phyloP scores from a whole-genome alignment of 2,888 invertebrate species.

The Watsonalla cultraria region DNA sequence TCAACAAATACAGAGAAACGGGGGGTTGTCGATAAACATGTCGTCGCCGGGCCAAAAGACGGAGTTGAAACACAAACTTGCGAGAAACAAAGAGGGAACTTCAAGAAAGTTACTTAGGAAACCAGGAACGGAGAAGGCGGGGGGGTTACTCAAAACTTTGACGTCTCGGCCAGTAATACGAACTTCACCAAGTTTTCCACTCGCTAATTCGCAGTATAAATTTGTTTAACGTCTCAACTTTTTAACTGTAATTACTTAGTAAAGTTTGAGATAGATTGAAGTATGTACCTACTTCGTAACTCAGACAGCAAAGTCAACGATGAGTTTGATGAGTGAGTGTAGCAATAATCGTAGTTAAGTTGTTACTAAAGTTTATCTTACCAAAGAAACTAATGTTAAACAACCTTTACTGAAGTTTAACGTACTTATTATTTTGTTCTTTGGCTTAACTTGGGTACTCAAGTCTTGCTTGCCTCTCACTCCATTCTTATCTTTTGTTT shows the following conservation, averaged over 20 bases:
- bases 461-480: not conserved
- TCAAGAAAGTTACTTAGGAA: constrained; percentile 55
- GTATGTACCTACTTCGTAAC: constrained; percentile 38
- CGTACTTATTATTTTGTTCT: too few species aligned
- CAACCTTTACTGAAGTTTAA: not conserved
- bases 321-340: constrained; percentile 46
- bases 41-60: constrained; percentile 44
- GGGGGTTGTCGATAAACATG: constrained; percentile 55
- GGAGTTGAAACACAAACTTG: constrained; percentile 54
- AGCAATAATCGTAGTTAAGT: constrained; percentile 34
- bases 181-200: constrained; percentile 59
- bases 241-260: constrained; percentile 74
- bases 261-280: constrained; percentile 67
- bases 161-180: constrained; percentile 61
- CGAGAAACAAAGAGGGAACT: constrained; percentile 67
- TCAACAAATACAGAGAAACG: constrained; percentile 1
- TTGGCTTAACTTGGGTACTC: not conserved
- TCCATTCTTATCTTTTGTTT: not conserved
- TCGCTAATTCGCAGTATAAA: constrained; percentile 76
- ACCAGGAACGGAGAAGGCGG: constrained; percentile 40
- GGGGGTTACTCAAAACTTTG: constrained; percentile 67
- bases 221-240: constrained; percentile 78
- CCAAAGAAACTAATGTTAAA: not conserved
- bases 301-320: constrained; percentile 38
- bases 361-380: constrained; percentile 10